phyloP scores from a whole-genome alignment of 2,888 invertebrate species.

The Aphelenchoides bicaudatus region DNA sequence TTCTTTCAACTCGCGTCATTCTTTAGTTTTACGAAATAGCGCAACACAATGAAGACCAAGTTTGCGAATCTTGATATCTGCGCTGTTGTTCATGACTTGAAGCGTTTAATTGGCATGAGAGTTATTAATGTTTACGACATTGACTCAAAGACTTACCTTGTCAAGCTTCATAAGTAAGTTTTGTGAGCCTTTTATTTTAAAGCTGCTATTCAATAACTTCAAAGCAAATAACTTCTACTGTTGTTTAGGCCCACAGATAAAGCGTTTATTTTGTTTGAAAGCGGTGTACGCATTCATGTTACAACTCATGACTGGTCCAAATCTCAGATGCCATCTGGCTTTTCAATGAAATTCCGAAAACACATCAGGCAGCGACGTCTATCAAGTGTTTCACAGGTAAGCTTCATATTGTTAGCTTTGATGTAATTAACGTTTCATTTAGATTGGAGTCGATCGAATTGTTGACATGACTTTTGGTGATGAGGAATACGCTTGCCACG shows the following conservation, averaged over 20 bases:
- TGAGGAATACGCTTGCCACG: conserved; percentile 84
- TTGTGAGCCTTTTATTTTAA: background rate
- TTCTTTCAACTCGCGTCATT: too few species aligned
- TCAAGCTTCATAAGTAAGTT: conserved; percentile 67
- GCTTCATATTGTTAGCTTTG: background rate
- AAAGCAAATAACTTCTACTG: conserved; percentile 1
- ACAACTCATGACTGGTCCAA: conserved; percentile 98
- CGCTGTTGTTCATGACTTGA: conserved; percentile 80
- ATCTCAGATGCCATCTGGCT: conserved; percentile 72
- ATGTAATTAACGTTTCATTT: conserved; percentile 61
- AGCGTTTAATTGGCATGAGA: conserved; percentile 78
- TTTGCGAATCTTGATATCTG: conserved; percentile 89
- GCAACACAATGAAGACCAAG: conserved; percentile 37
- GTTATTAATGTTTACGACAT: conserved; percentile 96
- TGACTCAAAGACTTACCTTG: conserved; percentile 89
- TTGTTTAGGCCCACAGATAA: conserved; percentile 76
- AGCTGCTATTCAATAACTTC: conserved; percentile 7
- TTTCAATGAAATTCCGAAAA: conserved; percentile 93
- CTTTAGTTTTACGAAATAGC: too few species aligned
- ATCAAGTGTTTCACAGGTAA: conserved; percentile 68
- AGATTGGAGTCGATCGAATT: conserved; percentile 87
- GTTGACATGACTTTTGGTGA: conserved; percentile 91
- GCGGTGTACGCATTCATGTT: conserved; percentile 85
- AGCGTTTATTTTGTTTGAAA: conserved; percentile 81
- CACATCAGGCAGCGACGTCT: conserved; percentile 91